Evolutionary conservation across 2,113 vertebrate species (phyloP), one percentile per base, ranked within the genome.

Genomic region (Barbus barbus): DNA sequence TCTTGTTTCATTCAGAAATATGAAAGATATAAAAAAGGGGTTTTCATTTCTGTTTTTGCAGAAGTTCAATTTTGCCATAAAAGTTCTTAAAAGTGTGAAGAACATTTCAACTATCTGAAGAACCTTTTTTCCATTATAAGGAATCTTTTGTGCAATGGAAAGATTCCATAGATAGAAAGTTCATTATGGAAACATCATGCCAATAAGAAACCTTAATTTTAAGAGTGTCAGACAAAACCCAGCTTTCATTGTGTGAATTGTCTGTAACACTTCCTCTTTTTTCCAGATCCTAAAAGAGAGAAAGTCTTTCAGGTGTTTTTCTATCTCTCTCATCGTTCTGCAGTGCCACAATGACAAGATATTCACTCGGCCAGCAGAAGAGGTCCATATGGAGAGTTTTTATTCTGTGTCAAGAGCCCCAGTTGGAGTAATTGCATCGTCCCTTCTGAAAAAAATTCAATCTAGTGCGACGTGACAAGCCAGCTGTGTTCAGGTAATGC

Each of bases 401-500:
- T 87, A 85, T 85, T 72, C 80, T 14, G 22, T 60, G 83, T 76
- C 38, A 77, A 75, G 41, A 71, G 74, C 76, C 71, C 51, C 85
- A 77, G 83, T 61, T 56, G 76, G 56, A 44, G 71, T 87, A 85
- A 82, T 83, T 85, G 72, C 81, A 67, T 78, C 61, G 61, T 81
- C 75, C 53, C 56, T 58, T 44, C 82, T 38, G 83, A 44, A 83
- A 81, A 41, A 86, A 78, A 87, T 81, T 85, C 85, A 87, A 81
- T 87, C 85, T 89, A 38, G 71, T n/a, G 72, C 44, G n/a, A 81
- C 74, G 41, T 65, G 71, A 79, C n/a, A 71, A 48, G 69, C 87
- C 87, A 86, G 87, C 84, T 88, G 86, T 88, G 87, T 85, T 86
- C 85, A 85, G 74, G 20, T 83, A 73, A 80, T 56, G 77, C 58